Evolutionary conservation across 2,797 vertebrate species (phyloP).

Genomic region (Alosa sapidissima): DNA sequence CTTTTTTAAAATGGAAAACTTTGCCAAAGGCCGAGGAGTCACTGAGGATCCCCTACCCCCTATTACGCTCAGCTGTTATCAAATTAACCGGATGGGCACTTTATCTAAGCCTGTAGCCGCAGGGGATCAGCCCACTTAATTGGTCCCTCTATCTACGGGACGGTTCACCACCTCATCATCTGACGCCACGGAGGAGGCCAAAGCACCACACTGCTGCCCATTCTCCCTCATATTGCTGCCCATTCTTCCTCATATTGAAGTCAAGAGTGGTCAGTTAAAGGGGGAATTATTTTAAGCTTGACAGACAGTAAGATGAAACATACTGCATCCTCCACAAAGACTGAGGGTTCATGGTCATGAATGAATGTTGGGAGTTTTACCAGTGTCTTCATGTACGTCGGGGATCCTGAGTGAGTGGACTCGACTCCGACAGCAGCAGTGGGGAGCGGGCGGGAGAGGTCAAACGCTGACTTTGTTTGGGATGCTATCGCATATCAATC

Average conservation of each 20-base stretch:
- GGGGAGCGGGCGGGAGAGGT: neutral
- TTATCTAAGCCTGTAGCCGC: slow-evolving; percentile 15
- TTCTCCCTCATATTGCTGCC: neutral
- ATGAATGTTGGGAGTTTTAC: neutral
- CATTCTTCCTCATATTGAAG: neutral
- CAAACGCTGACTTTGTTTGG: neutral
- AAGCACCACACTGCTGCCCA: neutral
- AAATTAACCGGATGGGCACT: slow-evolving; percentile 3
- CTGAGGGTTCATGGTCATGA: neutral
- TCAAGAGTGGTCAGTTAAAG: neutral
- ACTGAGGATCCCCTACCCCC: neutral
- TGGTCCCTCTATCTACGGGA: neutral
- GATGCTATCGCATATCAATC: slow-evolving; percentile 1
- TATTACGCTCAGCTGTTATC: neutral
- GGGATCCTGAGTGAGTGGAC: neutral
- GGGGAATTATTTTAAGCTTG: neutral
- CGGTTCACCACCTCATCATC: slow-evolving; percentile 7
- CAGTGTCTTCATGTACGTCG: neutral
- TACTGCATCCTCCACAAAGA: neutral
- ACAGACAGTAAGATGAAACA: neutral
- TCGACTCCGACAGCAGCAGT: neutral
- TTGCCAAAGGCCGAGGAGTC: neutral
- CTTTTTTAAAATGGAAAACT: slow-evolving; percentile 19
- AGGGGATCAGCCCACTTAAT: neutral
- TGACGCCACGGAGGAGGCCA: neutral